Evolutionary conservation across 1,140 invertebrate species (phyloP).

Genomic region (Hylyphantes graminicola): DNA sequence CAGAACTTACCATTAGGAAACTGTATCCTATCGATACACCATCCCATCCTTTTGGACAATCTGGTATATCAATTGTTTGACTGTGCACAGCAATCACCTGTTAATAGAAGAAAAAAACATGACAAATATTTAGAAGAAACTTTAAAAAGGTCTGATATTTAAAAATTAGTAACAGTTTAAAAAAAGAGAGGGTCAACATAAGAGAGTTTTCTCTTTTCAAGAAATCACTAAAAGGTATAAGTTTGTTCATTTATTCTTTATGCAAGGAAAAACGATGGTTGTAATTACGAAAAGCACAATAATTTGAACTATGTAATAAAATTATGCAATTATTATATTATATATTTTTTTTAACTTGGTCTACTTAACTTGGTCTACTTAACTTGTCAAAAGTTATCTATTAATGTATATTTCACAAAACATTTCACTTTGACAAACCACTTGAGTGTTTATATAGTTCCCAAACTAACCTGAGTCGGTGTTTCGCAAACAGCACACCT

Average conservation of each 20-base stretch:
- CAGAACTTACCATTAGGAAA: constrained; percentile 93
- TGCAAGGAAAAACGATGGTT: too few species aligned
- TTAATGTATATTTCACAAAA: neutral
- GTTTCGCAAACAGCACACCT: constrained; percentile 70
- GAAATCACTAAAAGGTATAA: too few species aligned
- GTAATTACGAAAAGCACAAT: too few species aligned
- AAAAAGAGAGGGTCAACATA: neutral
- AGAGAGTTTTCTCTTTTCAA: neutral
- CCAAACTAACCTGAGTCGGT: constrained; percentile 65
- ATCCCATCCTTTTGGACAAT: constrained; percentile 92
- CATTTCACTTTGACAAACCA: neutral
- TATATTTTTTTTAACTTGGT: neutral
- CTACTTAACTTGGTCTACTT: too few species aligned
- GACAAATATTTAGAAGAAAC: too few species aligned
- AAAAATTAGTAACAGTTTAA: too few species aligned
- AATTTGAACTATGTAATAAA: too few species aligned
- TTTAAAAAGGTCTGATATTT: too few species aligned
- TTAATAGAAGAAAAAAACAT: too few species aligned
- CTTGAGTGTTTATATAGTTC: neutral
- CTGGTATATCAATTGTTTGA: constrained; percentile 87
- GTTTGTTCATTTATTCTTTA: too few species aligned
- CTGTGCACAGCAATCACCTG: constrained; percentile 93
- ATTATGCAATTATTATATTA: neutral
- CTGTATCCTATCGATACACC: constrained; percentile 96
- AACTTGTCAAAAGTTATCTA: neutral